Conservation (phyloP, 2,797 vertebrate species). For the Coregonus suidteri region DNA sequence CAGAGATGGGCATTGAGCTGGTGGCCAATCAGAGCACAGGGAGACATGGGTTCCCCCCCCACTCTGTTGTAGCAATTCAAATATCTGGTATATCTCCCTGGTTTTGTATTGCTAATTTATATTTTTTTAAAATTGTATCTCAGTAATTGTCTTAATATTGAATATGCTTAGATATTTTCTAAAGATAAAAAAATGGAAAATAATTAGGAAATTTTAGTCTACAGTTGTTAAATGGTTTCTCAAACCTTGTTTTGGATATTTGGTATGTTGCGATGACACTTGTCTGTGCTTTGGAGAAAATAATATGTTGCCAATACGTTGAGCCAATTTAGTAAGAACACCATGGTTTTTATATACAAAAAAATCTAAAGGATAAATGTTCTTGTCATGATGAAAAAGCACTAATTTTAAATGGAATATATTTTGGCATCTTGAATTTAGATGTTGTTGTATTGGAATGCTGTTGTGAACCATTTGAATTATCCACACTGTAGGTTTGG, state of each 20-base stretch:
- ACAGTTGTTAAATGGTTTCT: conserved; percentile 35
- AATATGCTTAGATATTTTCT: conserved; percentile 53
- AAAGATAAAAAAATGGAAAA: conserved; percentile 31
- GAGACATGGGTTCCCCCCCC: conserved; percentile 30
- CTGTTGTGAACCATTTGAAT: conserved; percentile 7
- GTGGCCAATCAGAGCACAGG: conserved; percentile 35
- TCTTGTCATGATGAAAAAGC: conserved; percentile 37
- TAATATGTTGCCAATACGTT: conserved; percentile 27
- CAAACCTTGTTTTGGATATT: conserved; percentile 23
- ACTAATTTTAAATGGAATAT: conserved; percentile 63
- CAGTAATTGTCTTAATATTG: conserved; percentile 51
- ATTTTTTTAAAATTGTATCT: conserved; percentile 67
- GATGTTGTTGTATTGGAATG: conserved; percentile 14
- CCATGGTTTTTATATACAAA: conserved; percentile 53
- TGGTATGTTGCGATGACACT: conserved; percentile 47
- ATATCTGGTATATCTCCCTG: conserved; percentile 36
- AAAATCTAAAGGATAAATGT: conserved; percentile 35
- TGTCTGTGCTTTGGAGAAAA: conserved; percentile 45
- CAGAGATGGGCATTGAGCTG: conserved; percentile 13
- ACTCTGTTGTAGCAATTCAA: conserved; percentile 55
- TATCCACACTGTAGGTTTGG: conserved; percentile 14
- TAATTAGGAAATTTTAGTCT: conserved; percentile 33
- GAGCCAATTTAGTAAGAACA: conserved; percentile 34
- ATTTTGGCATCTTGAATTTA: conserved; percentile 50
- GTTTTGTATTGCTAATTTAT: conserved; percentile 60